A percentile compares a stretch with the other conserved stretches of the same genome.
Conservation (phyloP, 1,140 invertebrate genomes). For the Brachionus koreanus region DNA sequence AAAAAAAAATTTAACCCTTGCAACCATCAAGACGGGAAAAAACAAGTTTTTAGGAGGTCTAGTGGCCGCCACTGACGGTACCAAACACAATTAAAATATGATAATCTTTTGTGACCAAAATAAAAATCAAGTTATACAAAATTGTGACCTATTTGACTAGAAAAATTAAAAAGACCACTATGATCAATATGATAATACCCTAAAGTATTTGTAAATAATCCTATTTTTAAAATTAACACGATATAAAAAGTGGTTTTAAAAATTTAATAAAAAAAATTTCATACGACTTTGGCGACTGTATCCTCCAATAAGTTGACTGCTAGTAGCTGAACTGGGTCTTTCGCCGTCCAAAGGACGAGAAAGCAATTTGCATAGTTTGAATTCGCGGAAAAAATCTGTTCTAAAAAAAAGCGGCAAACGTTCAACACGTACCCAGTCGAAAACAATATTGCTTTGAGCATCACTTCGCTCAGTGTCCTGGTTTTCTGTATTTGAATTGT, state of each 20-base stretch:
- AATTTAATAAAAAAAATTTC: not conserved
- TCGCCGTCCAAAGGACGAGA: conserved; percentile 54
- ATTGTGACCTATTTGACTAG: too few relatives aligned
- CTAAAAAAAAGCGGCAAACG: conserved; percentile 55
- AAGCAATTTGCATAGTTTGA: conserved; percentile 56
- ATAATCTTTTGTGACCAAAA: too few relatives aligned
- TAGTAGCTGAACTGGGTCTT: conserved; percentile 48
- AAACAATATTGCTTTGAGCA: conserved; percentile 51
- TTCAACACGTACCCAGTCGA: conserved; percentile 55
- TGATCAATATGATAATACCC: too few relatives aligned
- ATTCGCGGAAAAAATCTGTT: conserved; percentile 55
- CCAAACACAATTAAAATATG: too few relatives aligned
- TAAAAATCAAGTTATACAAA: too few relatives aligned
- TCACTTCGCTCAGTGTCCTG: not conserved
- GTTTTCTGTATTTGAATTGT: not conserved
- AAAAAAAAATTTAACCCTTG: too few relatives aligned
- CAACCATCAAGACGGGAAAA: too few relatives aligned
- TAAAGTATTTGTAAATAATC: too few relatives aligned
- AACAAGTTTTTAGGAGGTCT: too few relatives aligned
- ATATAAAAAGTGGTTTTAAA: not conserved
- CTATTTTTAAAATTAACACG: not conserved
- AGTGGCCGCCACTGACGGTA: too few relatives aligned
- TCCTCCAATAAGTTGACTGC: conserved; percentile 53
- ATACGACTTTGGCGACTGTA: conserved; percentile 53
- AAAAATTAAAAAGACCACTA: too few relatives aligned